A percentile compares a stretch with the other conserved stretches of the same genome.
These are phyloP conservation scores for Hippolais icterina DNA, from an alignment of 2,113 vertebrate species.

Conservation along the genomic window DNA sequence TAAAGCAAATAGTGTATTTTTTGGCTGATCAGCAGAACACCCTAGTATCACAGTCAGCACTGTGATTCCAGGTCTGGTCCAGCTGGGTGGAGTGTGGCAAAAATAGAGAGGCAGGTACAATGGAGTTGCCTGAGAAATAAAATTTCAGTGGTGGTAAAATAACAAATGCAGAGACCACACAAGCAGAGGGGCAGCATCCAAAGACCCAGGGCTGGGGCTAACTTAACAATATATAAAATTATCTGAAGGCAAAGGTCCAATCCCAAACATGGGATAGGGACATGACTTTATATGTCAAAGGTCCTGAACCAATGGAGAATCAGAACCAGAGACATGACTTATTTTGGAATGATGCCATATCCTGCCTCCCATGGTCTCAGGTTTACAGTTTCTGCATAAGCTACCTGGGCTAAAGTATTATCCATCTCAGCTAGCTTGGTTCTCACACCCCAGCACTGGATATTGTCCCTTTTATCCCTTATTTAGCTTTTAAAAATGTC, in stretches of 20 bases:
- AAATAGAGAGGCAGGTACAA: neutral
- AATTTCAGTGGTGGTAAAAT: neutral
- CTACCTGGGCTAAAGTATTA: neutral
- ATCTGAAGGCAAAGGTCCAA: neutral
- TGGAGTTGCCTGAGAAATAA: neutral
- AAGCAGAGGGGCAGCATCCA: neutral
- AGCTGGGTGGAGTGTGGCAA: fast-evolving
- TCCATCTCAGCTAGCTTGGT: neutral
- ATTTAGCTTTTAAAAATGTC: neutral
- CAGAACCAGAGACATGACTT: neutral
- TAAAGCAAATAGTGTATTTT: neutral
- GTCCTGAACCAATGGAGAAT: neutral
- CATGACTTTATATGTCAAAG: neutral
- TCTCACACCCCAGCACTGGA: neutral
- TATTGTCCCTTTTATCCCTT: neutral
- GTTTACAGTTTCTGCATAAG: neutral
- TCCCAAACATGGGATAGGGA: neutral
- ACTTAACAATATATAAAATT: neutral
- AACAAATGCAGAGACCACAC: neutral
- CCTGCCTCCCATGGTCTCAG: neutral
- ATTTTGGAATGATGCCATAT: neutral
- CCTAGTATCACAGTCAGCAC: neutral
- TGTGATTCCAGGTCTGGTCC: neutral
- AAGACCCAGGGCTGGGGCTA: neutral
- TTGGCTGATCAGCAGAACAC: neutral